phyloP scores from a whole-genome alignment of 2,888 invertebrate species.

The Pherbina coryleti region DNA sequence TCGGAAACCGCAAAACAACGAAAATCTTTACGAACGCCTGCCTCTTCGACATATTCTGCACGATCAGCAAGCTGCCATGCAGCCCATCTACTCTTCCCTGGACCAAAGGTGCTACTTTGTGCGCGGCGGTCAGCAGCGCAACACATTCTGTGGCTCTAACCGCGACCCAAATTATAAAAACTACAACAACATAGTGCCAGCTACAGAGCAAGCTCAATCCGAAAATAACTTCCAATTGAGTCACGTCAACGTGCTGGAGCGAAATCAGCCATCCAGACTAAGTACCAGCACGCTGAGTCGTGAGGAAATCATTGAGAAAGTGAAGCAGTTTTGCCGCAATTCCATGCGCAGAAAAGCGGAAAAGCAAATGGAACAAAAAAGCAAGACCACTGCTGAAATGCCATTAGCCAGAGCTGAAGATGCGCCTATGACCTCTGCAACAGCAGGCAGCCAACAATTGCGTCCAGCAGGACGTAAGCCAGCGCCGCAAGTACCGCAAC shows the following conservation, averaged over 20 bases:
- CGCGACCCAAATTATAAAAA: constrained; percentile 60
- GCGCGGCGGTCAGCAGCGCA: constrained; percentile 64
- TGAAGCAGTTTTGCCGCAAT: constrained; percentile 68
- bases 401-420: constrained; percentile 56
- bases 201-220: constrained; percentile 6
- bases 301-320: constrained; percentile 67
- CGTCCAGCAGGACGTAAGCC: constrained; percentile 55
- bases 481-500: constrained; percentile 65
- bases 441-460: constrained; percentile 61
- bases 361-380: constrained; percentile 47
- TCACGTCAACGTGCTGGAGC: constrained; percentile 54
- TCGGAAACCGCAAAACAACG: constrained; percentile 55
- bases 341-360: constrained; percentile 64
- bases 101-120: constrained; percentile 57
- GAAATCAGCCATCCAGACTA: constrained; percentile 43
- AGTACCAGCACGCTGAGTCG: constrained; percentile 60
- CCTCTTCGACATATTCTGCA: constrained; percentile 41
- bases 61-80: constrained; percentile 28
- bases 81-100: constrained; percentile 45
- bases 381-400: constrained; percentile 55
- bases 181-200: neutral
- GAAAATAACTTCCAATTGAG: constrained; percentile 38
- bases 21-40: constrained; percentile 63
- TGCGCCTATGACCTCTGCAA: constrained; percentile 67
- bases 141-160: constrained; percentile 63